Base-by-base conservation (phyloP, 2,888 invertebrate genomes). In the Dione juno region DNA sequence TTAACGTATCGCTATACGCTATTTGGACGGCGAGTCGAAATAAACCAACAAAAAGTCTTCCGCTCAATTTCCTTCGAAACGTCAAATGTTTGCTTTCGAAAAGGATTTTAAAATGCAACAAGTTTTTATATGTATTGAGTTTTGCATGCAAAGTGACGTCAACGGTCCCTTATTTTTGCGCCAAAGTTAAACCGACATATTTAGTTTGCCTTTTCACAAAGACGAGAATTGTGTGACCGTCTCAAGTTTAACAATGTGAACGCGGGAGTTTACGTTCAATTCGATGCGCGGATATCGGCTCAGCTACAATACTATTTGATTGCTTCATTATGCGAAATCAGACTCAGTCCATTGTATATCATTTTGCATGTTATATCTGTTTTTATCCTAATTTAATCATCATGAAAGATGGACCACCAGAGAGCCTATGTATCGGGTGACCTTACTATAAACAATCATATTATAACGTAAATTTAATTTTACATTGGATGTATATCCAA, bases 321-420 rank as follows among this genome's bases (percentile, higher is more conserved):
- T 92, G 92, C 88, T 90, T 92, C 89, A 92, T 92, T 93, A 93
- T 92, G 86, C 92, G 82, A 80, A 84, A 86, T 85, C 84, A 86
- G 87, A 83, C 83, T 85, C 81, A 78, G 86, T 86, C 90, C 89
- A 88, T 87, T 92, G 91, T 90, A 89, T 93, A 90, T 90, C 90
- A 92, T 93, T 93, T 89, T 81, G 89, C 87, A 90, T 88, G 89
- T 90, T 92, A 89, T 90, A 88, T 91, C 88, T 85, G 88, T 85
- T 87, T 81, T 88, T 85, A 87, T 86, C 91, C 92, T 88, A 92
- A 93, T 93, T 93, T 92, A 92, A 92, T 91, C 92, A 90, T 92
- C 86, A 84, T 88, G 89, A 88, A 88, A 89, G 89, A 90, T 90
- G 92, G 93, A 92, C 93, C 92, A 92, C 93, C 92, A 85, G 87